Evolutionary conservation across 2,888 invertebrate species (phyloP).

Genomic region (Stegana nigrithorax): DNA sequence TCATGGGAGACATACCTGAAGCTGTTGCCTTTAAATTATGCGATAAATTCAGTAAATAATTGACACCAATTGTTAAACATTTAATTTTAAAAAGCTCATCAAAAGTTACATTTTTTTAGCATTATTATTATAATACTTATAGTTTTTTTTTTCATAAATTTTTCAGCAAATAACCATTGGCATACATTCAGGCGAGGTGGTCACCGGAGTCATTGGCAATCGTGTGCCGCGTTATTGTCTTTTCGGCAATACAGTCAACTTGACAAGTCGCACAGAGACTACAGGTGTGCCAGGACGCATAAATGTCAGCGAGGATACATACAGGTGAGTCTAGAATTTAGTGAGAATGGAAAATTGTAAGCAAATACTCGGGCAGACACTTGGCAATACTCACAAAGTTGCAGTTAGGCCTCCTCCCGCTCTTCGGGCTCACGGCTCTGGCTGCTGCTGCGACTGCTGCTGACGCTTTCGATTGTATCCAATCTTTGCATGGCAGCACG

Average conservation of each 20-base stretch:
- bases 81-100: too few species aligned
- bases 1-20: too few species aligned
- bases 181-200: slow-evolving; percentile 93
- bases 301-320: slow-evolving; percentile 92
- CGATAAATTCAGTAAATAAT: too few species aligned
- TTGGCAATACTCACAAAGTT: slow-evolving; percentile 21
- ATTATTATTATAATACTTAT: slow-evolving; percentile 2
- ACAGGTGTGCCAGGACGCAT: slow-evolving; percentile 89
- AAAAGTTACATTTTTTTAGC: too few species aligned
- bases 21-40: too few species aligned
- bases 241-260: slow-evolving; percentile 93
- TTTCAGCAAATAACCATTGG: slow-evolving; percentile 91
- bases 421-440: neutral
- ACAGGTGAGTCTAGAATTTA: slow-evolving; percentile 74
- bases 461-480: neutral
- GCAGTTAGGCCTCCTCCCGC: slow-evolving; percentile 6
- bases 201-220: slow-evolving; percentile 94
- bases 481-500: neutral
- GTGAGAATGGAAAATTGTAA: neutral
- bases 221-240: slow-evolving; percentile 94
- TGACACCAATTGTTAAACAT: too few species aligned
- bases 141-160: slow-evolving; percentile 9
- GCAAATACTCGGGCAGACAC: too few species aligned
- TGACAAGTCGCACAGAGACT: slow-evolving; percentile 93
- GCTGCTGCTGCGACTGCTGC: slow-evolving; percentile 6